phyloP scores from a whole-genome alignment of 2,888 invertebrate species.

The Hermaeophaga mercurialis region DNA sequence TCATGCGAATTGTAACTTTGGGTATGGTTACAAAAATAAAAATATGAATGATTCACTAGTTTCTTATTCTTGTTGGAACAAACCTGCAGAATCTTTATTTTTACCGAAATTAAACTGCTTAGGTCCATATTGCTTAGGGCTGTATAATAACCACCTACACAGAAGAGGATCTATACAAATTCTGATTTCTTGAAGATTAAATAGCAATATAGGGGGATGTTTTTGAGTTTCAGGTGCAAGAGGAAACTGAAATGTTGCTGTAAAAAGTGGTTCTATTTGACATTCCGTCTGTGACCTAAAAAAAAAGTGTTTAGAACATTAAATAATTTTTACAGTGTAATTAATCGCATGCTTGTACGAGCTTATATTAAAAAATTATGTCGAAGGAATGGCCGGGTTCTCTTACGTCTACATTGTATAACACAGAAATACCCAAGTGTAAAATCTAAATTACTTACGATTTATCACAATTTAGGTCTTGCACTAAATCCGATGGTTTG shows the following conservation, averaged over 20 bases:
- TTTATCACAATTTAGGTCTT: not conserved
- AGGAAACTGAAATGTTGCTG: constrained; percentile 57
- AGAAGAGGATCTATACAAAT: constrained; percentile 69
- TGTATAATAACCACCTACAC: constrained; percentile 68
- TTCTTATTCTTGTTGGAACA: too few relatives aligned
- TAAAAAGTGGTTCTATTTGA: constrained; percentile 53
- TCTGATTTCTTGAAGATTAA: constrained; percentile 60
- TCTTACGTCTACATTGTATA: too few relatives aligned
- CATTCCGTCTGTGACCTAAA: constrained; percentile 41
- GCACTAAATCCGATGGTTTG: constrained; percentile 32
- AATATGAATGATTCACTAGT: not conserved
- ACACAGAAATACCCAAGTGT: too few relatives aligned
- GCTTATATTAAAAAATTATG: too few relatives aligned
- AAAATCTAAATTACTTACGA: constrained; percentile 15
- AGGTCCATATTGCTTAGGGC: constrained; percentile 43
- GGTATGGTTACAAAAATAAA: not conserved
- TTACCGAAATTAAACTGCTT: not conserved
- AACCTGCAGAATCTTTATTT: too few relatives aligned
- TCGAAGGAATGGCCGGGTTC: too few relatives aligned
- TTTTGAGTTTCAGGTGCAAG: constrained; percentile 54
- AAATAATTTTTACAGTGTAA: too few relatives aligned
- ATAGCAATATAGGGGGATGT: constrained; percentile 60
- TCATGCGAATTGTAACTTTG: too few relatives aligned
- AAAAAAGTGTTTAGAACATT: not conserved
- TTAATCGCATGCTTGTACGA: too few relatives aligned